Evolutionary conservation across 2,888 invertebrate species (phyloP), one percentile per base, ranked within the genome.

Genomic region (Eucera pruinosa): DNA sequence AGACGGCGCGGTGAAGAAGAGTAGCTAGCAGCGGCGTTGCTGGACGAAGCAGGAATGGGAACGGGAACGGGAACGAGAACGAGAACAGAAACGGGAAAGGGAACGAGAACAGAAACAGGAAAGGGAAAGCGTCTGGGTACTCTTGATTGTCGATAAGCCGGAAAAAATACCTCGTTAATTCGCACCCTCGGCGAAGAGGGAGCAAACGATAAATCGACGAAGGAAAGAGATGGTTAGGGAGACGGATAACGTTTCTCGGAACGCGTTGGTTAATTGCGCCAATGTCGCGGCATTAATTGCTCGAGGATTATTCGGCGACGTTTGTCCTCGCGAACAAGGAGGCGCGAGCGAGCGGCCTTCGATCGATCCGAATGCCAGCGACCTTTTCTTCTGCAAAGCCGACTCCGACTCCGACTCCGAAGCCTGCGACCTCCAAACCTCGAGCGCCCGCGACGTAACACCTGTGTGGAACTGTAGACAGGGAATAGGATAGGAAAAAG

Each of bases 101-200:
- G n/a, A n/a, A n/a, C n/a, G n/a, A n/a, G n/a, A n/a, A n/a, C 41
- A 52, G 25, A 48, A 62, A 45, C 39, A 48, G 74, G 57, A 41
- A 39, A 43, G 11, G 23, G 61, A 41, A n/a, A n/a, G n/a, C n/a
- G n/a, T n/a, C n/a, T n/a, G n/a, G n/a, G n/a, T n/a, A n/a, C n/a
- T n/a, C n/a, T n/a, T n/a, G n/a, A n/a, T n/a, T n/a, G n/a, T n/a
- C n/a, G n/a, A n/a, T n/a, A n/a, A n/a, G n/a, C n/a, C n/a, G n/a
- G n/a, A n/a, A 68, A 58, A 55, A 58, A 55, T 75, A 55, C 30
- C 78, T 81, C 78, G 81, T 81, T 80, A 78, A 81, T 80, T 80
- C 73, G 73, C 77, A 55, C 78, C 69, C 62, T 80, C 58, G 70
- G 41, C 52, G 41, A 60, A 60, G 33, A 33, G n/a, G 27, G 11